Evolutionary conservation across 2,888 invertebrate genomes (phyloP).

Genomic region (Chrysodeixis includens): DNA sequence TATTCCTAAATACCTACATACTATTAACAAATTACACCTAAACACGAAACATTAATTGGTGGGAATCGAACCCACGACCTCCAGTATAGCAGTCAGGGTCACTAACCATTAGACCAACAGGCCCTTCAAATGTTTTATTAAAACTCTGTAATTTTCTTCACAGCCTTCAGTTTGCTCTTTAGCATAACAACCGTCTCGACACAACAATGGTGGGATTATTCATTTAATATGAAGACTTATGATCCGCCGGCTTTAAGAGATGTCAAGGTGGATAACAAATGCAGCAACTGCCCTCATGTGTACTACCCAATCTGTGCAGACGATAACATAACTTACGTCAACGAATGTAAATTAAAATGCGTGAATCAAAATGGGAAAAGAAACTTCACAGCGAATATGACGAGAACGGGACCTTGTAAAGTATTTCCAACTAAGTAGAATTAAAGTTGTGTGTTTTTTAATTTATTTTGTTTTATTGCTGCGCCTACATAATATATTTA

Average conservation of each 20-base stretch:
- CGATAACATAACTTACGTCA: conserved; percentile 66
- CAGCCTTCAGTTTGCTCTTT: background rate
- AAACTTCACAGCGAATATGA: background rate
- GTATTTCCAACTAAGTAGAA: conserved; percentile 9
- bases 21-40: too few relatives aligned
- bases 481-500: too few relatives aligned
- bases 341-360: conserved; percentile 66
- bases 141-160: background rate
- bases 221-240: background rate
- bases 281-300: conserved; percentile 60
- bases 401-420: conserved; percentile 26
- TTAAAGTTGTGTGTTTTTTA: background rate
- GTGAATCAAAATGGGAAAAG: conserved; percentile 29
- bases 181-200: background rate
- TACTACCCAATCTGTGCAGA: conserved; percentile 67
- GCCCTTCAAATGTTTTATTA: background rate
- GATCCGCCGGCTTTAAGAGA: background rate
- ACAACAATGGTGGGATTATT: accelerated
- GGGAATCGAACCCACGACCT: too few relatives aligned
- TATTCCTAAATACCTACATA: too few relatives aligned
- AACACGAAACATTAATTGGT: too few relatives aligned
- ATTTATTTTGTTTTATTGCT: background rate
- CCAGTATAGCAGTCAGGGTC: too few relatives aligned
- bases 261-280: background rate
- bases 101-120: too few relatives aligned